A percentile compares a stretch with the other conserved stretches of the same genome.
These are phyloP conservation scores for Oreochromis spilurus DNA, from an alignment of 2,113 vertebrate genomes.

Conservation along the genomic window DNA sequence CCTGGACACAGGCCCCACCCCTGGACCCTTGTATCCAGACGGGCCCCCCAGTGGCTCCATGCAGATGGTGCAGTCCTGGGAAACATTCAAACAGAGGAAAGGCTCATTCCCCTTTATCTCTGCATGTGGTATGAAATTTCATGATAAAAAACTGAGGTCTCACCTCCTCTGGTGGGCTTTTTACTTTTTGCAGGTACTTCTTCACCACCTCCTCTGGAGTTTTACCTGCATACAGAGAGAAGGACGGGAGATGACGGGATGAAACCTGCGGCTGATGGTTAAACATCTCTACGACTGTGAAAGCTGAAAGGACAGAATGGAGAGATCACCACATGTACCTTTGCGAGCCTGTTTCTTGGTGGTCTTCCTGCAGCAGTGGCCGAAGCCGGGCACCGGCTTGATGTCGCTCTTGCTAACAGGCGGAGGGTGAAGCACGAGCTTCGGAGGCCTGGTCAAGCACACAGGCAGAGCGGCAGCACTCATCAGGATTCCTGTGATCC, in stretches of 20 bases:
- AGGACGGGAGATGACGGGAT: accelerated
- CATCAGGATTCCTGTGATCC: conserved; percentile 96
- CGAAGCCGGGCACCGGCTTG: conserved; percentile 87
- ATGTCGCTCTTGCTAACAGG: conserved; percentile 91
- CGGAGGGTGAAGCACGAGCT: conserved; percentile 86
- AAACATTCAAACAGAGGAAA: accelerated
- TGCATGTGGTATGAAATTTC: accelerated
- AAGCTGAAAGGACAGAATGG: accelerated
- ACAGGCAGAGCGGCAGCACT: conserved; percentile 88
- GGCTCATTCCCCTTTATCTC: not conserved
- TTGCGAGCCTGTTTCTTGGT: conserved; percentile 93
- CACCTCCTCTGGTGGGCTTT: conserved; percentile 87
- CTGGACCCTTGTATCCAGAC: conserved; percentile 88
- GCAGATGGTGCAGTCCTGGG: conserved; percentile 91
- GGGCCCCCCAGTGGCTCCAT: conserved; percentile 87
- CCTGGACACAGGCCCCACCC: conserved; percentile 68
- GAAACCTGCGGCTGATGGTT: not conserved
- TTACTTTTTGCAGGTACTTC: conserved; percentile 90
- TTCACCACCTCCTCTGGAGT: conserved; percentile 90
- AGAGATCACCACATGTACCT: conserved; percentile 60
- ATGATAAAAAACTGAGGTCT: not conserved
- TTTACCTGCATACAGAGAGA: conserved; percentile 73
- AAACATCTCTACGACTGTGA: not conserved
- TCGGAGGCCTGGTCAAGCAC: conserved; percentile 89
- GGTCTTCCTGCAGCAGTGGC: conserved; percentile 89